Evolutionary conservation across 2,113 vertebrate species (phyloP).

Genomic region (Talpa occidentalis): DNA sequence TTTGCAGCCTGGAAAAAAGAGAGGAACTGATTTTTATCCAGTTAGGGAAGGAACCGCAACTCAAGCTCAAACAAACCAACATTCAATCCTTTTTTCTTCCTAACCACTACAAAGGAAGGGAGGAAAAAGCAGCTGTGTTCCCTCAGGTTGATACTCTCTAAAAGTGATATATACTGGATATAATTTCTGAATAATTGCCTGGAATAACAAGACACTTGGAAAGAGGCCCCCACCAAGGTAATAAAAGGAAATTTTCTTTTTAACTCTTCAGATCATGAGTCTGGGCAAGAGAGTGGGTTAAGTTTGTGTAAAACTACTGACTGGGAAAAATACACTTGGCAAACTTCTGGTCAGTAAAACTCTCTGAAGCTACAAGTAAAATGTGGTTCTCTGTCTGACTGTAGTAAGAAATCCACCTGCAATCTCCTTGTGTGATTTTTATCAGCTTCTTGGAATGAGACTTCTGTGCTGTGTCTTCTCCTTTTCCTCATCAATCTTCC

Average conservation of each 20-base stretch:
- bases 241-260: neutral
- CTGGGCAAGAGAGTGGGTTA: neutral
- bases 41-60: neutral
- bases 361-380: neutral
- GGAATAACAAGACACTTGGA: neutral
- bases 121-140: neutral
- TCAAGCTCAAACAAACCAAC: neutral
- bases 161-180: neutral
- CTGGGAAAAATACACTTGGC: neutral
- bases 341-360: conserved; percentile 9
- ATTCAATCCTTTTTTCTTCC: neutral
- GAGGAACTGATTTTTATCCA: neutral
- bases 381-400: neutral
- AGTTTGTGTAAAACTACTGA: conserved; percentile 1
- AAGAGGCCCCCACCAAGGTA: neutral
- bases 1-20: neutral
- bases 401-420: neutral
- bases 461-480: neutral
- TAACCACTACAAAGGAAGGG: neutral
- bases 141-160: neutral
- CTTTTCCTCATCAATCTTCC: neutral
- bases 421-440: neutral
- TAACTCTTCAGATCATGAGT: neutral
- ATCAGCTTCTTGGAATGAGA: neutral
- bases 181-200: neutral